Evolutionary conservation across 1,140 invertebrate genomes (phyloP).

Genomic region (Delia radicum): DNA sequence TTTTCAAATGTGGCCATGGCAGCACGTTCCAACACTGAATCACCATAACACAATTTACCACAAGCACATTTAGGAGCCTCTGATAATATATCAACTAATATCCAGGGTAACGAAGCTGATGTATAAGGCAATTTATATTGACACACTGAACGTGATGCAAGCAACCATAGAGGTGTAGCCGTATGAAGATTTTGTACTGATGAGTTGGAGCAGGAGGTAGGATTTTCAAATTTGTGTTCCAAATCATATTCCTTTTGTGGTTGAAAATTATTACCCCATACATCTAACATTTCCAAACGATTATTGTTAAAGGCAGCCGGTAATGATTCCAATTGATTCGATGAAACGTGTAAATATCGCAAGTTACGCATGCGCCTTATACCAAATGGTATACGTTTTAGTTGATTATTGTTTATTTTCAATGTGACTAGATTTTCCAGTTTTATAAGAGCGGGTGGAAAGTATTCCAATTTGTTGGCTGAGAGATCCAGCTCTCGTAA

Average conservation of each 20-base stretch:
- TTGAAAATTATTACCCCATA: constrained; percentile 48
- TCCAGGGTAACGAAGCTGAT: constrained; percentile 36
- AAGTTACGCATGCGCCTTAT: constrained; percentile 64
- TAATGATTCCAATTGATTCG: constrained; percentile 59
- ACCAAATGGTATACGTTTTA: constrained; percentile 62
- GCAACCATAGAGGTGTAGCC: constrained; percentile 39
- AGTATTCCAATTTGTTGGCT: constrained; percentile 42
- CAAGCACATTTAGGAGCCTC: constrained; percentile 48
- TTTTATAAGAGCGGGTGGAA: constrained; percentile 53
- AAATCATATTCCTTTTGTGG: constrained; percentile 21
- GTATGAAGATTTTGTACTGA: constrained; percentile 9
- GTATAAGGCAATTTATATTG: constrained; percentile 37
- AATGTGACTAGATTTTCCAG: constrained; percentile 60
- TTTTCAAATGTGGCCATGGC: constrained; percentile 42
- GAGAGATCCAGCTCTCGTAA: constrained; percentile 46
- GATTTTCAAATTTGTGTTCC: neutral
- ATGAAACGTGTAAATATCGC: constrained; percentile 54
- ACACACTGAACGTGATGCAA: constrained; percentile 37
- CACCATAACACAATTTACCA: constrained; percentile 43
- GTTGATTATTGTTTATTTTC: constrained; percentile 65
- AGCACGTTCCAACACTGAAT: constrained; percentile 36
- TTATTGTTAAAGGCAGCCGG: constrained; percentile 52
- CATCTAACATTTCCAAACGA: constrained; percentile 42
- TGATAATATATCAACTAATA: constrained; percentile 44
- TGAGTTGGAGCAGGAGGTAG: neutral